Base-by-base conservation (phyloP, 2,888 invertebrate species). In the Aphodius granarius region DNA sequence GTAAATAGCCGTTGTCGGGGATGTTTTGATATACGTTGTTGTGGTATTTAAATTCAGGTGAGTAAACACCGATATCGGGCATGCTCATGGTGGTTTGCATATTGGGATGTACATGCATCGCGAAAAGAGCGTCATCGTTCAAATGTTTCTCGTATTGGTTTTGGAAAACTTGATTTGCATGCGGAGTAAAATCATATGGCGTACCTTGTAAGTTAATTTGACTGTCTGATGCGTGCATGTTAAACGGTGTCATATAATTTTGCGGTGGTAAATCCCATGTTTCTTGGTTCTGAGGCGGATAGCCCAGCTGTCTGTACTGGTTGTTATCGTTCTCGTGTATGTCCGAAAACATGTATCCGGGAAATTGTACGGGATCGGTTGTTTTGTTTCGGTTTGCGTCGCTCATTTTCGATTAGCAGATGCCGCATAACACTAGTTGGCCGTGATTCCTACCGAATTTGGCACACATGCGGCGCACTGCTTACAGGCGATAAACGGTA, bases 341-440 rank as follows among this genome's bases (percentile, higher is more conserved):
- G 83, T 91, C 90, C 16, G 90, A 89, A 62, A 90, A 90, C 88
- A 91, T 90, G 79, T 90, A 89, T 80, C 90, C 89, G 75, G 91
- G 90, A 76, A 91, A 90, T 83, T 91, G 89, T 80, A 90, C 85
- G 19, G 86, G 84, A 76, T 84, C 86, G 76, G 84, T 85, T 70
- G 83, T 80, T 77, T 83, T 80, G 64, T 83, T 82, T 77, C 83
- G 81, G 19, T 83, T 83, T 75, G 83, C 82, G 43, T 86, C 85
- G 78, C 84, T 83, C 87, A 87, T 87, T 78, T 78, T 84, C 78
- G 70, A 21, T 73, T 63, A 20, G 21, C 68, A 68, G 68, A 20
- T 68, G 68, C 22, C 68, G 68, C 68, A 68, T 68, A 68, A 68
- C 68, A 22, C 22, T 22, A 68, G 68, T 68, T 68, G 13, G 20